Evolutionary conservation across 2,888 invertebrate species (phyloP), one percentile per base, ranked within the genome.

Genomic region (Phyllotreta cruciferae): DNA sequence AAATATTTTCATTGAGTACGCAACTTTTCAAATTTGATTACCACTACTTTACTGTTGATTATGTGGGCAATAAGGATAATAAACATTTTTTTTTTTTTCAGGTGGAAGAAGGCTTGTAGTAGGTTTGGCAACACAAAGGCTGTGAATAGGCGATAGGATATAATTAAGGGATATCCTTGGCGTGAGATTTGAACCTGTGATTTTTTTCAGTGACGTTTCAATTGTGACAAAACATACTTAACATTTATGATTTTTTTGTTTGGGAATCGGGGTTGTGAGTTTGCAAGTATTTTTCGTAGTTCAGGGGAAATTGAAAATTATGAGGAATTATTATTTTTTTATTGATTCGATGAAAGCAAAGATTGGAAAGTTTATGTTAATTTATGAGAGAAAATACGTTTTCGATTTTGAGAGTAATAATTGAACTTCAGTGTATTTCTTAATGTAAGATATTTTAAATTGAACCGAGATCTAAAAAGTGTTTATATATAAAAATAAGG

Each of bases 81-180:
- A 41, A 41, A n/a, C 38, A 38, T 38, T 38, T 38, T 38, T 7
- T 38, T 38, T 38, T 53, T 11, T 60, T 60, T 13, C 41, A 50
- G 64, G 14, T 64, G 64, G 64, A 64, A 64, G 41, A 64, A 64
- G 35, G 64, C 64, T 9, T 64, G 64, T 37, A 64, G 56, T 4
- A 14, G 64, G 34, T 64, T 64, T 34, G 56, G 45, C 6, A 64
- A 56, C 37, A 52, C 36, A 9, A 60, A 60, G 60, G 60, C 60
- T 60, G 60, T 60, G 60, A 60, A 35, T 53, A 60, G 52, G 36
- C 42, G 60, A 38, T 60, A 60, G 38, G 60, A 38, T 52, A 24
- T n/a, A n/a, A n/a, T 36, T 8, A 13, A 36, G 36, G 36, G 42
- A n/a, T 14, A 50, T 58, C 50, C 52, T 60, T 13, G 10, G 24